Evolutionary conservation across 2,113 vertebrate species (phyloP).

Genomic region (Porphyrio hochstetteri): DNA sequence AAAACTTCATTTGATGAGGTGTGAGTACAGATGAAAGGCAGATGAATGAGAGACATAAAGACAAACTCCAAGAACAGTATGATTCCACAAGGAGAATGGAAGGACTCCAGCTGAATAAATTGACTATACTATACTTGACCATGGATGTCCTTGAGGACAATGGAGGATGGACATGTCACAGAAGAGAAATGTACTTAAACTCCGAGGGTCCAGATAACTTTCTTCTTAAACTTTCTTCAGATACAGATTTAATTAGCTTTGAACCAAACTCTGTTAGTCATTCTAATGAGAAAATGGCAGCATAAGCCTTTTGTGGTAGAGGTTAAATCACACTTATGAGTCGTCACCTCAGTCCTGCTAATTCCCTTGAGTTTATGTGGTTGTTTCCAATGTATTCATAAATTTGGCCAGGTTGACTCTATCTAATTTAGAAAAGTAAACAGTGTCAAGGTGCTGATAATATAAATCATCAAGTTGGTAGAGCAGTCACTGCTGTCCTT

Average conservation of each 20-base stretch:
- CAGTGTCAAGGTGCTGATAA: not conserved
- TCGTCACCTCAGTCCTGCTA: not conserved
- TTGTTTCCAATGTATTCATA: not conserved
- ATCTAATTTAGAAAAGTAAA: not conserved
- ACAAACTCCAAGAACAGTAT: not conserved
- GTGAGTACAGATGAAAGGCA: not conserved
- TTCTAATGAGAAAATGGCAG: not conserved
- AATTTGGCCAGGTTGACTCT: not conserved
- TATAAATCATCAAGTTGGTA: not conserved
- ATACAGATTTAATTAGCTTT: not conserved
- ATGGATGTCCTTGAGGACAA: not conserved
- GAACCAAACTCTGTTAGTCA: not conserved
- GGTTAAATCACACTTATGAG: not conserved
- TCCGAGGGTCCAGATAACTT: not conserved
- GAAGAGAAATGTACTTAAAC: not conserved
- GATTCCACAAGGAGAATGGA: not conserved
- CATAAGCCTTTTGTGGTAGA: not conserved
- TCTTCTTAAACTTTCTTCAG: not conserved
- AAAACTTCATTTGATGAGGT: not conserved
- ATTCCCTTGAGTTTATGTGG: not conserved
- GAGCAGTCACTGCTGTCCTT: not conserved
- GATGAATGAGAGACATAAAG: not conserved
- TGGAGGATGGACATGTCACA: not conserved
- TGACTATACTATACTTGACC: not conserved
- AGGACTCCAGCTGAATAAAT: not conserved